Conservation (phyloP, 2,797 vertebrate species). For the Pseudochirops corinnae region DNA sequence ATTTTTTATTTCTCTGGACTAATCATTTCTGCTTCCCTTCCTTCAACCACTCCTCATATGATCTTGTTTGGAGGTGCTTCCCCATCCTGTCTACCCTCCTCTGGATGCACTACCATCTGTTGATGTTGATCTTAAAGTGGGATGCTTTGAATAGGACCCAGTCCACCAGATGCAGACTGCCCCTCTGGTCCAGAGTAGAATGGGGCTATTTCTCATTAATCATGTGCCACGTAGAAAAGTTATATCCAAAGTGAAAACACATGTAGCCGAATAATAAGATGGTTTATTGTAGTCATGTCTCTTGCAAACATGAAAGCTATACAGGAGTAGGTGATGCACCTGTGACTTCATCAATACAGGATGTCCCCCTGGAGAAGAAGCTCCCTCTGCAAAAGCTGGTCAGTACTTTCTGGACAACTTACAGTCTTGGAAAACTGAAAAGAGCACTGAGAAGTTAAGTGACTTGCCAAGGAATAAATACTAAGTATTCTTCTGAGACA, state of each 20-base stretch:
- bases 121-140: not conserved
- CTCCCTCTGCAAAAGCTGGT: not conserved
- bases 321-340: not conserved
- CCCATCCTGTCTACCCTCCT: not conserved
- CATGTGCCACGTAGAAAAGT: not conserved
- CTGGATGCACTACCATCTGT: not conserved
- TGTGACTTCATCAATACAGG: not conserved
- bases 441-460: not conserved
- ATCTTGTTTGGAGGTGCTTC: not conserved
- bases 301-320: not conserved
- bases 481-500: not conserved
- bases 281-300: not conserved
- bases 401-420: not conserved
- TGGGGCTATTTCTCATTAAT: not conserved
- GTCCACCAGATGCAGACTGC: not conserved
- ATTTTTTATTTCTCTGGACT: not conserved
- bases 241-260: not conserved
- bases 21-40: not conserved
- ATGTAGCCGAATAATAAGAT: not conserved
- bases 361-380: not conserved
- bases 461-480: not conserved
- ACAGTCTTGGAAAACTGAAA: not conserved
- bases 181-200: not conserved
- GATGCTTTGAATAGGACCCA: not conserved
- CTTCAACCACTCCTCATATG: not conserved